Conservation (phyloP, 1,140 invertebrate species). For the Drosophila gunungcola region DNA sequence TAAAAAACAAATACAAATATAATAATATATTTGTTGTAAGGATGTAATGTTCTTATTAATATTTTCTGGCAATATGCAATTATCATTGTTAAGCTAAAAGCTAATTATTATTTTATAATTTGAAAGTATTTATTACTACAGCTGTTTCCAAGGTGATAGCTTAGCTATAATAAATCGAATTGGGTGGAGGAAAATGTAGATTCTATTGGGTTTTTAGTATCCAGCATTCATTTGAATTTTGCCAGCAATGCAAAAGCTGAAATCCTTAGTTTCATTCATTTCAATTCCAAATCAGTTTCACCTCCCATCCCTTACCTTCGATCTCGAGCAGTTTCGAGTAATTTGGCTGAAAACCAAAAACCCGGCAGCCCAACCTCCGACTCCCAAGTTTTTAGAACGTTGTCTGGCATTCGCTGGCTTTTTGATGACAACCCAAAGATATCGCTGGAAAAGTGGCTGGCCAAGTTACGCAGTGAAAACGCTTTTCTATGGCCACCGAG, state of each 20-base stretch:
- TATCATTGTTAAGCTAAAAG: background rate
- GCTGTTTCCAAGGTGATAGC: background rate
- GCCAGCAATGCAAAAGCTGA: slow-evolving; percentile 60
- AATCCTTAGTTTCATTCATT: slow-evolving; percentile 60
- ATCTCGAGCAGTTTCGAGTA: slow-evolving; percentile 45
- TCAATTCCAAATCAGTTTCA: slow-evolving; percentile 66
- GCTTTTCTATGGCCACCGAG: slow-evolving; percentile 62
- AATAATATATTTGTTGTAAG: too few species aligned
- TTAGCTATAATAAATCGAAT: slow-evolving; percentile 8
- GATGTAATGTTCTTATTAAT: too few species aligned
- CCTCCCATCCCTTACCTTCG: background rate
- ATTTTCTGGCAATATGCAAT: too few species aligned
- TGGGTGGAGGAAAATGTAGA: slow-evolving; percentile 28
- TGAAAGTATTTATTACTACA: background rate
- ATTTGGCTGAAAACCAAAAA: slow-evolving; percentile 73
- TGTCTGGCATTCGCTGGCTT: slow-evolving; percentile 66
- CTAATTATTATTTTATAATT: background rate
- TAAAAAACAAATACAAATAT: too few species aligned
- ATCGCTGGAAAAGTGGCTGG: slow-evolving; percentile 60
- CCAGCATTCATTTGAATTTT: slow-evolving; percentile 68
- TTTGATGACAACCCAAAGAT: slow-evolving; percentile 74
- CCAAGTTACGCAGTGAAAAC: slow-evolving; percentile 57
- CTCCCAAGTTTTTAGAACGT: background rate
- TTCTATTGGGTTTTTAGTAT: slow-evolving; percentile 23
- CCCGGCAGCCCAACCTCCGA: slow-evolving; percentile 1